A percentile compares a stretch with the other conserved stretches of the same genome.
Evolutionary conservation across 1,140 invertebrate species (phyloP).

Genomic region (Aricia agestis): DNA sequence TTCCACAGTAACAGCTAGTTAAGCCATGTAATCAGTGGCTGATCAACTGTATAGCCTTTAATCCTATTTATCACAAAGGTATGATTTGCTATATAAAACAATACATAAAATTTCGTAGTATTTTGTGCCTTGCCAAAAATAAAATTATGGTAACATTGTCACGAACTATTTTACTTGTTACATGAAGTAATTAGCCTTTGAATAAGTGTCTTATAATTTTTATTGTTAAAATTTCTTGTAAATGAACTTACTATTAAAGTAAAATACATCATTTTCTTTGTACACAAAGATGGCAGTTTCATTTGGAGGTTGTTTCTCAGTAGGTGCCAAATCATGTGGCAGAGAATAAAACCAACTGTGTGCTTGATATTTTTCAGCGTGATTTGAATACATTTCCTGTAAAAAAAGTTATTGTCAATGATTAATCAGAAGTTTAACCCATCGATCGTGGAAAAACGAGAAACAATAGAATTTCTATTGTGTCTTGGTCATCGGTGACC

Average conservation of each 20-base stretch:
- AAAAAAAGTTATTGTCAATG: constrained; percentile 23
- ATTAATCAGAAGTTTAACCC: too few relatives aligned
- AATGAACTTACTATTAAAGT: constrained; percentile 48
- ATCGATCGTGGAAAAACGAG: too few relatives aligned
- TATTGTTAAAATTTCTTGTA: neutral
- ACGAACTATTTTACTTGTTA: too few relatives aligned
- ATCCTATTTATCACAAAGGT: neutral
- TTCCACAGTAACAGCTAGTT: neutral
- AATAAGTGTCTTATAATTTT: too few relatives aligned
- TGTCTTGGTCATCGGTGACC: too few relatives aligned
- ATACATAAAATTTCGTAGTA: too few relatives aligned
- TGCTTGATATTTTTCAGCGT: constrained; percentile 87
- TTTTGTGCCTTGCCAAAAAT: too few relatives aligned
- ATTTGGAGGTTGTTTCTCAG: constrained; percentile 81
- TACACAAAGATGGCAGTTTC: constrained; percentile 88
- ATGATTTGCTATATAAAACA: too few relatives aligned
- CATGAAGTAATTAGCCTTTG: too few relatives aligned
- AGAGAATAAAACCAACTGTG: constrained; percentile 91
- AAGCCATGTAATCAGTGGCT: neutral
- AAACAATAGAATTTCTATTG: too few relatives aligned
- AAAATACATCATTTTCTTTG: constrained; percentile 81
- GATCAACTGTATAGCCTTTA: neutral
- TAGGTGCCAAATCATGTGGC: constrained; percentile 80
- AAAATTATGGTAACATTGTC: too few relatives aligned
- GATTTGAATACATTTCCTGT: constrained; percentile 84